Percentiles rank a stretch among this genome's conserved stretches.
phyloP scores from a whole-genome alignment of 2,797 vertebrate genomes.

The Aulostomus chinensis region DNA sequence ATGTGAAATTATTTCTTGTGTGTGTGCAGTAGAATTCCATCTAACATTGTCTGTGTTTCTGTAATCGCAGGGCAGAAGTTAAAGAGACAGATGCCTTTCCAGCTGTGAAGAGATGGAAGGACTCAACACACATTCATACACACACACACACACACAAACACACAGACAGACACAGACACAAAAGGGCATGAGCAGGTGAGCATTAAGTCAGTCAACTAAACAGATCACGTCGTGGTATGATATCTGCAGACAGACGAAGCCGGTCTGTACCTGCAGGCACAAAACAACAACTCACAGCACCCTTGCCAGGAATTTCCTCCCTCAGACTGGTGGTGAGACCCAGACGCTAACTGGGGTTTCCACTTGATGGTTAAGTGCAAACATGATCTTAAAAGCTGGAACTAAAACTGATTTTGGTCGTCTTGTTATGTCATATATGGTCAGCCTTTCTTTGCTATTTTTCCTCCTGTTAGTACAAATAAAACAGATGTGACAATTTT shows the following conservation, averaged over 20 bases:
- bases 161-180: slow-evolving; percentile 28
- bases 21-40: slow-evolving; percentile 44
- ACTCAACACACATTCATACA: slow-evolving; percentile 36
- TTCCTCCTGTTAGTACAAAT: too few species aligned
- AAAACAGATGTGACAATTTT: too few species aligned
- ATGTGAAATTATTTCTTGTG: too few species aligned
- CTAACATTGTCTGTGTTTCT: slow-evolving; percentile 40
- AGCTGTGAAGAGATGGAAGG: slow-evolving; percentile 60
- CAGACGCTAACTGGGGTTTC: slow-evolving; percentile 13
- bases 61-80: slow-evolving; percentile 63
- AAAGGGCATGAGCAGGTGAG: slow-evolving; percentile 69
- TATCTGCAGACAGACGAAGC: slow-evolving; percentile 74
- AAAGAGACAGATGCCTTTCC: slow-evolving; percentile 61
- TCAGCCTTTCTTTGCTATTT: too few species aligned
- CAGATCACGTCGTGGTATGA: slow-evolving; percentile 69
- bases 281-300: slow-evolving; percentile 57
- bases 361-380: too few species aligned
- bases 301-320: slow-evolving; percentile 63
- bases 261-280: slow-evolving; percentile 74
- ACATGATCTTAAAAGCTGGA: background rate
- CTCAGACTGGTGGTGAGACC: slow-evolving; percentile 18
- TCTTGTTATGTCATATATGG: too few species aligned
- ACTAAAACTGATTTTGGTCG: too few species aligned
- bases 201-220: slow-evolving; percentile 74
- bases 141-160: slow-evolving; percentile 22